A percentile compares a stretch with the other conserved stretches of the same genome.
phyloP scores from a whole-genome alignment of 2,797 vertebrate genomes.

The Lacerta bilineata region DNA sequence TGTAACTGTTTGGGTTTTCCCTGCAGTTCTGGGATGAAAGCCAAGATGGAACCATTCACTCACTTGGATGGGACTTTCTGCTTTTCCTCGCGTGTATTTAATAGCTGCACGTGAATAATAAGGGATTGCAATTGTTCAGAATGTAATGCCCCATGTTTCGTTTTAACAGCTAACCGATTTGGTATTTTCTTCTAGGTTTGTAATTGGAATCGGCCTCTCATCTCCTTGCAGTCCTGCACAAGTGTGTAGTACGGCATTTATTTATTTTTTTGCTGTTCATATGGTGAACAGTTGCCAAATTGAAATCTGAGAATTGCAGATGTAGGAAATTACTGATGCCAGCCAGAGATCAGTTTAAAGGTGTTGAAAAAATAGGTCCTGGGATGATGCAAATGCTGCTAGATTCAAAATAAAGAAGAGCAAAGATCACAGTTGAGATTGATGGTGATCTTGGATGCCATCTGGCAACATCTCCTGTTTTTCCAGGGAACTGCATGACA shows the following conservation, averaged over 20 bases:
- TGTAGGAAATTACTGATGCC: not conserved
- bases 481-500: not conserved
- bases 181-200: not conserved
- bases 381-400: not conserved
- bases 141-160: not conserved
- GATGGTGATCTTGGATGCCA: not conserved
- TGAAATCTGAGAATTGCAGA: not conserved
- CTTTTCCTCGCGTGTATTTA: not conserved
- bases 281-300: not conserved
- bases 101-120: not conserved
- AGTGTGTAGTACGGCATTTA: not conserved
- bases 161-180: not conserved
- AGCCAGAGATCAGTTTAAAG: not conserved
- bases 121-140: not conserved
- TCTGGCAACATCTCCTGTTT: not conserved
- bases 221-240: not conserved
- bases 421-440: not conserved
- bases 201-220: not conserved
- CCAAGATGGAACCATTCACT: conserved; percentile 5
- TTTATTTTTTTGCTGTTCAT: not conserved
- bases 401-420: not conserved
- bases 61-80: not conserved
- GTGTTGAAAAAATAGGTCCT: not conserved
- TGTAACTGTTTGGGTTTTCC: not conserved
- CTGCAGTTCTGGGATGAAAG: not conserved